These are phyloP conservation scores for Syngnathus rostellatus DNA, from an alignment of 2,797 vertebrate species.

Conservation along the genomic window DNA sequence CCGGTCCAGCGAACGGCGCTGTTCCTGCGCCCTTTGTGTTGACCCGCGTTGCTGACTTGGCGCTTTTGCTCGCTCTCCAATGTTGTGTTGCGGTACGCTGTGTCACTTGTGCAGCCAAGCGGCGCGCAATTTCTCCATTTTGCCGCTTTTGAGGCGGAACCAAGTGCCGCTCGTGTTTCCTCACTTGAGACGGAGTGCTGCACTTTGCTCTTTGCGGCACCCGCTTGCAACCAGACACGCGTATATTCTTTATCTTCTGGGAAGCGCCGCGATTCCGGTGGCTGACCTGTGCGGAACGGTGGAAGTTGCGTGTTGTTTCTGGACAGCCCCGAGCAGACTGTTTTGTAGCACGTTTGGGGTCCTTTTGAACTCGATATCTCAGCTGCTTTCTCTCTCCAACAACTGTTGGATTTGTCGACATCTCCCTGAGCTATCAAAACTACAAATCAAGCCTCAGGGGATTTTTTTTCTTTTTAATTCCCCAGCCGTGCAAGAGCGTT, in stretches of 20 bases:
- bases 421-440: slow-evolving; percentile 39
- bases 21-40: not conserved
- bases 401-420: slow-evolving; percentile 27
- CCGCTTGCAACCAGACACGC: too few relatives aligned
- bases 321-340: not conserved
- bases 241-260: too few relatives aligned
- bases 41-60: not conserved
- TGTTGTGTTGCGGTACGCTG: too few relatives aligned
- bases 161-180: too few relatives aligned
- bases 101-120: not conserved
- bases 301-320: not conserved
- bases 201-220: too few relatives aligned
- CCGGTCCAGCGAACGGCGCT: too few relatives aligned
- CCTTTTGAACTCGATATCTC: slow-evolving; percentile 13
- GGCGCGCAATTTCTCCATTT: not conserved
- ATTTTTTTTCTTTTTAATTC: not conserved
- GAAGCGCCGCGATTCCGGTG: too few relatives aligned
- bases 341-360: slow-evolving; percentile 1
- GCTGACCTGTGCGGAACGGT: too few relatives aligned
- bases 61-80: not conserved
- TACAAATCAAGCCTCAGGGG: slow-evolving; percentile 43
- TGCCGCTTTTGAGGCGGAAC: not conserved
- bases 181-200: too few relatives aligned
- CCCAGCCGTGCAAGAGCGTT: slow-evolving; percentile 37
- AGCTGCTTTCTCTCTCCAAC: slow-evolving; percentile 12